These are phyloP conservation scores for Cotesia vestalis DNA, from an alignment of 1,140 invertebrate species.

Conservation along the genomic window DNA sequence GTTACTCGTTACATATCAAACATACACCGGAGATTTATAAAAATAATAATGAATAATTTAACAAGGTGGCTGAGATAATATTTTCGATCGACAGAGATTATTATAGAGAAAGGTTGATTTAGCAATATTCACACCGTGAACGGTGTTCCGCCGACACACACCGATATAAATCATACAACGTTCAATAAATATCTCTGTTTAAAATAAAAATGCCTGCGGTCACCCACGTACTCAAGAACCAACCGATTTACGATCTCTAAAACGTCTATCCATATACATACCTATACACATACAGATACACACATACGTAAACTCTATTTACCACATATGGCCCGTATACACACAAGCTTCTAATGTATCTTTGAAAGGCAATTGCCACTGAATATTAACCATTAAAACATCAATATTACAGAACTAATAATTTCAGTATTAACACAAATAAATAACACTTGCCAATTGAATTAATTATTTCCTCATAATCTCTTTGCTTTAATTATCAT, in stretches of 20 bases:
- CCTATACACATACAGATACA: slow-evolving; percentile 1
- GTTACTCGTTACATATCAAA: neutral
- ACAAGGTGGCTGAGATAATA: slow-evolving; percentile 21
- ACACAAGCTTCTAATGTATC: slow-evolving; percentile 31
- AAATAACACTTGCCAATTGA: neutral
- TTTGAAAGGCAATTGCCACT: slow-evolving; percentile 33
- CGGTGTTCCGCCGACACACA: slow-evolving; percentile 9
- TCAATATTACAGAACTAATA: slow-evolving; percentile 3
- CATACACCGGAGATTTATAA: neutral
- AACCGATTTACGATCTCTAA: slow-evolving; percentile 23
- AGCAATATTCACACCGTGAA: slow-evolving; percentile 7
- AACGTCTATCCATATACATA: neutral
- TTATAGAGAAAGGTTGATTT: slow-evolving; percentile 21
- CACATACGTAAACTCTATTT: neutral
- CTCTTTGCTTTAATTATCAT: neutral
- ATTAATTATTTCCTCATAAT: too few species aligned
- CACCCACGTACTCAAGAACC: slow-evolving; percentile 26
- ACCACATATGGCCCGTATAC: neutral
- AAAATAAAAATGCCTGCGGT: slow-evolving; percentile 26
- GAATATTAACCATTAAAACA: slow-evolving; percentile 33
- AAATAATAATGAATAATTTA: slow-evolving; percentile 8
- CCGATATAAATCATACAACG: slow-evolving; percentile 24
- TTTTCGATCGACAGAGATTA: slow-evolving; percentile 15
- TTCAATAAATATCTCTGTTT: slow-evolving; percentile 26
- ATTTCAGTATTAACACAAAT: slow-evolving; percentile 7